Conservation (phyloP, 2,888 invertebrate species). For the Abrostola triplasia region DNA sequence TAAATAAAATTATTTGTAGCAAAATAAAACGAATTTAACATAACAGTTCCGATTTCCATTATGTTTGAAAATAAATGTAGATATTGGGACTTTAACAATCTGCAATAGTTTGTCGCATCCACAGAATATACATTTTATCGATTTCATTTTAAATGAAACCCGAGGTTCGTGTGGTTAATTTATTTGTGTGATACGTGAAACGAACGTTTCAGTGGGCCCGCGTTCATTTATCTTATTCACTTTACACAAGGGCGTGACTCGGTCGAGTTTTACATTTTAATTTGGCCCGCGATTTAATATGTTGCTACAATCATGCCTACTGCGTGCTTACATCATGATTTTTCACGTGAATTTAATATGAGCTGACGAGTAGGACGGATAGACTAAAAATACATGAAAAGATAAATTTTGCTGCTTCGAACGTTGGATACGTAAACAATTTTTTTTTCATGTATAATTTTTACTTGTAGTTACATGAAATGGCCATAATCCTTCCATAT, state of each 20-base stretch:
- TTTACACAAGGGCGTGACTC: slow-evolving; percentile 76
- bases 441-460: too few relatives aligned
- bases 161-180: slow-evolving; percentile 65
- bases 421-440: not conserved
- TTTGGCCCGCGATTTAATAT: slow-evolving; percentile 72
- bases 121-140: slow-evolving; percentile 47
- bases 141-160: slow-evolving; percentile 58
- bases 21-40: not conserved
- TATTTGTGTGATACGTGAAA: slow-evolving; percentile 74
- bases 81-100: too few relatives aligned
- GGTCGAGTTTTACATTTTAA: slow-evolving; percentile 78
- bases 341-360: slow-evolving; percentile 53
- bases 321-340: slow-evolving; percentile 41
- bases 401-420: slow-evolving; percentile 18
- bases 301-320: slow-evolving; percentile 53
- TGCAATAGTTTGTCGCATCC: slow-evolving; percentile 12
- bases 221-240: slow-evolving; percentile 81
- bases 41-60: too few relatives aligned
- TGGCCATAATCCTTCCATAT: too few relatives aligned
- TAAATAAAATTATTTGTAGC: not conserved
- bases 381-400: slow-evolving; percentile 13
- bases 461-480: too few relatives aligned
- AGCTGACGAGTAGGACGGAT: slow-evolving; percentile 18
- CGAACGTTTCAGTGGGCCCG: slow-evolving; percentile 65
- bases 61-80: too few relatives aligned